A percentile compares a stretch with the other conserved stretches of the same genome.
These are phyloP conservation scores for Araneus ventricosus DNA, from an alignment of 1,140 invertebrate species.

Conservation along the genomic window DNA sequence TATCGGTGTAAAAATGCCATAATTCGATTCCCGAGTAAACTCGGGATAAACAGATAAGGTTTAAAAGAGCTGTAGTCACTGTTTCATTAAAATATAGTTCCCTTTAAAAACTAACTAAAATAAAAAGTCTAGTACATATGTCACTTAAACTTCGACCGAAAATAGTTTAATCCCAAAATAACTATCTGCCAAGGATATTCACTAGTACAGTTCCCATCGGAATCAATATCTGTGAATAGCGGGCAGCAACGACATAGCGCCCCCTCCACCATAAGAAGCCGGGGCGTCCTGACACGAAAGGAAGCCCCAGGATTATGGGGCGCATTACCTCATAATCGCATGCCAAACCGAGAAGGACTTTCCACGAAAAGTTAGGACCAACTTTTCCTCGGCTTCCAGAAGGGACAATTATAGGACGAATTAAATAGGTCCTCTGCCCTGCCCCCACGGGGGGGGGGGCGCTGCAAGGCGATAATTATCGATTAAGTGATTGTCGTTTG, in stretches of 20 bases:
- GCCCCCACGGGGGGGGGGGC: not conserved
- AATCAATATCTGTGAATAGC: not conserved
- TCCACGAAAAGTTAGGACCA: constrained; percentile 60
- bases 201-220: not conserved
- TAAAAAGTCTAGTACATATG: too few relatives aligned
- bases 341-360: constrained; percentile 57
- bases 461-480: constrained; percentile 67
- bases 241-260: not conserved
- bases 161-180: not conserved
- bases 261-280: constrained; percentile 3
- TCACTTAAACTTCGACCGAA: not conserved
- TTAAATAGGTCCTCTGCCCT: constrained; percentile 64
- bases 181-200: not conserved
- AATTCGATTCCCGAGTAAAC: too few relatives aligned
- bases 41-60: too few relatives aligned
- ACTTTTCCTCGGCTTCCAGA: constrained; percentile 50
- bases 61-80: too few relatives aligned
- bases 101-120: too few relatives aligned
- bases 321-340: constrained; percentile 69
- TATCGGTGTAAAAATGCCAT: too few relatives aligned
- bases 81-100: too few relatives aligned
- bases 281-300: constrained; percentile 53
- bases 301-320: constrained; percentile 46
- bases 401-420: constrained; percentile 71
- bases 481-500: constrained; percentile 73